Conservation (phyloP, 2,113 vertebrate genomes). For the Hemiscyllium ocellatum region DNA sequence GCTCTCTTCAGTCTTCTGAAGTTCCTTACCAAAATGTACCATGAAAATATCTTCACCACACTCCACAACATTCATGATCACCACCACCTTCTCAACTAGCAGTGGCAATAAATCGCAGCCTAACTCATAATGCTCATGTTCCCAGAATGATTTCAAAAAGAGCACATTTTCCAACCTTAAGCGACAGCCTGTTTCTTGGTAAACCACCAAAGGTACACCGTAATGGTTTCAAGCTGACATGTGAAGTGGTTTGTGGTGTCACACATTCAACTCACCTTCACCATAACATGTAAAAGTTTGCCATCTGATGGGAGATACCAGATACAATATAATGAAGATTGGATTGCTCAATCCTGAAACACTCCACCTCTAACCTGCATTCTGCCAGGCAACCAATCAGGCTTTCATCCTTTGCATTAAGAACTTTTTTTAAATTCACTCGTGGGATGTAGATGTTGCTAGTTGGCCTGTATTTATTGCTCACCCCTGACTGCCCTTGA, state of each 20-base stretch:
- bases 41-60: not conserved
- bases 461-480: too few relatives aligned
- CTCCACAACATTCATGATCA: not conserved
- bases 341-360: not conserved
- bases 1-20: not conserved
- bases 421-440: not conserved
- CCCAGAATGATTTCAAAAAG: not conserved
- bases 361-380: not conserved
- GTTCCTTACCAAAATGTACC: not conserved
- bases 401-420: not conserved
- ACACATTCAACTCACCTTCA: not conserved
- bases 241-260: not conserved
- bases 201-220: not conserved
- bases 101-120: not conserved
- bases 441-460: too few relatives aligned
- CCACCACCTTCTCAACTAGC: not conserved
- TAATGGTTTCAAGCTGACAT: not conserved
- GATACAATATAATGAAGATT: not conserved
- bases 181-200: not conserved
- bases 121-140: not conserved
- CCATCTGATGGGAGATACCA: not conserved
- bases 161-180: not conserved
- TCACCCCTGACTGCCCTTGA: too few relatives aligned
- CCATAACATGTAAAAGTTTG: not conserved
- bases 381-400: not conserved